These are phyloP conservation scores for Eupithecia vulgata DNA, from an alignment of 2,888 invertebrate genomes.

Conservation along the genomic window DNA sequence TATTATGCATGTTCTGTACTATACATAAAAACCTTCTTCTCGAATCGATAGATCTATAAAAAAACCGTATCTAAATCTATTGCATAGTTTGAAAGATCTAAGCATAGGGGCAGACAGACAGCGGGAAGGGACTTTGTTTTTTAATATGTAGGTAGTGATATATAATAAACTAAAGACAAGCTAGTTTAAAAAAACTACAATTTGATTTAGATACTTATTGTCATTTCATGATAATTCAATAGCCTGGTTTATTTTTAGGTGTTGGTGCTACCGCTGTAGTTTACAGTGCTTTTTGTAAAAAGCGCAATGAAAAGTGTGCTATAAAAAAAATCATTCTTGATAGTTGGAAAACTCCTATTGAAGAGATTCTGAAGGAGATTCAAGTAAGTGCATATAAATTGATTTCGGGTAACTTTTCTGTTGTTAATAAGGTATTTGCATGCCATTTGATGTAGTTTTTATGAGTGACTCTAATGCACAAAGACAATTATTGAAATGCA, in stretches of 20 bases:
- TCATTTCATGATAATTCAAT: neutral
- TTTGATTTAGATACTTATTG: neutral
- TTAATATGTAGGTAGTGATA: too few species aligned
- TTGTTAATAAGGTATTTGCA: neutral
- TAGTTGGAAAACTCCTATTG: slow-evolving; percentile 99
- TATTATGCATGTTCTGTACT: too few species aligned
- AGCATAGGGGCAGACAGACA: too few species aligned
- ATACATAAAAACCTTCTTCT: too few species aligned
- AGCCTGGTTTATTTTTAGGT: slow-evolving; percentile 80
- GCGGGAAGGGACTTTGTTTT: too few species aligned
- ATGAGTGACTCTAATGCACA: neutral
- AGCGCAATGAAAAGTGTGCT: slow-evolving; percentile 97
- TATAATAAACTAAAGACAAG: too few species aligned
- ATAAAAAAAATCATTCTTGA: slow-evolving; percentile 99
- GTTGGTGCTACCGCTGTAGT: slow-evolving; percentile 98
- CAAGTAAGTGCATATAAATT: slow-evolving; percentile 54
- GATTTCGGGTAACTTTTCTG: neutral
- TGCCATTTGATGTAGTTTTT: neutral
- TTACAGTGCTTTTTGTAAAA: slow-evolving; percentile 95
- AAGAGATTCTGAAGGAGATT: slow-evolving; percentile 94
- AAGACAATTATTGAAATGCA: too few species aligned
- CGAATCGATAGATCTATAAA: too few species aligned
- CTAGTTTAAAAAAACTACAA: too few species aligned
- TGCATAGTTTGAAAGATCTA: too few species aligned
- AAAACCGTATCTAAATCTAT: too few species aligned